A percentile compares a stretch with the other conserved stretches of the same genome.
phyloP scores from a whole-genome alignment of 2,797 vertebrate species.

The Mormyrus hasselquistii region DNA sequence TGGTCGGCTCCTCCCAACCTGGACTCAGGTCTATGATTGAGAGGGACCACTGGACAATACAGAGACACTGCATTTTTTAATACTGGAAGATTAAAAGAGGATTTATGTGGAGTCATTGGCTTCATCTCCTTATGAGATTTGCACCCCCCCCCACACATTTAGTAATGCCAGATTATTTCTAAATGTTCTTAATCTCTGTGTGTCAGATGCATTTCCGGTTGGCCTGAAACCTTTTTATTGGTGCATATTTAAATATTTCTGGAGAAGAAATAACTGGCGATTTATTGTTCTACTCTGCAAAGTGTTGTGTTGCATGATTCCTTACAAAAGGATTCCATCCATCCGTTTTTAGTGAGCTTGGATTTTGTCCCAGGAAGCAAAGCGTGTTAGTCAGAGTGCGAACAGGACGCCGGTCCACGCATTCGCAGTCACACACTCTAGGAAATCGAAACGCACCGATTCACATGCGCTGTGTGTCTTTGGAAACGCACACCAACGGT shows the following conservation, averaged over 20 bases:
- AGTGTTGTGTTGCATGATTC: neutral
- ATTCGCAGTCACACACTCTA: neutral
- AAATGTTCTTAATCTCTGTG: neutral
- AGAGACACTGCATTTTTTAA: neutral
- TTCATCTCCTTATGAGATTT: constrained; percentile 6
- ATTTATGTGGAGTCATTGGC: neutral
- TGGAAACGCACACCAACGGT: neutral
- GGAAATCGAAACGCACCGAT: neutral
- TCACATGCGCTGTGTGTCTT: neutral
- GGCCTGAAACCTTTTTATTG: neutral
- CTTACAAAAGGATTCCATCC: neutral
- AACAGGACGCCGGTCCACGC: neutral
- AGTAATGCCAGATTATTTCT: constrained; percentile 12
- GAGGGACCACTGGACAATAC: neutral
- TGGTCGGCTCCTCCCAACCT: neutral
- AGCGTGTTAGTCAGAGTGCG: neutral
- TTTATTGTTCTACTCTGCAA: neutral
- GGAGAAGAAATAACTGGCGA: neutral
- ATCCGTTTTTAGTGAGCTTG: neutral
- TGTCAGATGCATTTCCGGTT: neutral
- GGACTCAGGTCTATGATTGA: neutral
- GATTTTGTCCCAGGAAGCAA: neutral
- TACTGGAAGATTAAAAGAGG: neutral
- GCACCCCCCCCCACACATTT: neutral
- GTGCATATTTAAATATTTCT: neutral